These are phyloP conservation scores for Micromussa lordhowensis DNA, from an alignment of 92 coral and sea anemone genomes.

Conservation along the genomic window DNA sequence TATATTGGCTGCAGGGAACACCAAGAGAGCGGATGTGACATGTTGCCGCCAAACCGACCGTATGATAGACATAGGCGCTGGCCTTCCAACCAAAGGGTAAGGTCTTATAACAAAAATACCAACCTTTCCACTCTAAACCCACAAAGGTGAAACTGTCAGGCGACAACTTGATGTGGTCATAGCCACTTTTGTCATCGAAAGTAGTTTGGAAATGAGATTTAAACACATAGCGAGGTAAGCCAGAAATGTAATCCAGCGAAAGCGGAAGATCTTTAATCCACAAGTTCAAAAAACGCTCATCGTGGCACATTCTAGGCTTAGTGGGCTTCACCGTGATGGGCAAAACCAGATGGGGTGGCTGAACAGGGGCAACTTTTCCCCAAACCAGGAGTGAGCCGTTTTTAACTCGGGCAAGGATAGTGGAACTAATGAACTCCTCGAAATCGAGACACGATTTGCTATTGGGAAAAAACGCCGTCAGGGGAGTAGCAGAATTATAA, in stretches of 20 bases:
- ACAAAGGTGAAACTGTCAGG: not conserved
- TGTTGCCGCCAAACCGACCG: constrained; percentile 8
- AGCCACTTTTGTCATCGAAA: constrained; percentile 20
- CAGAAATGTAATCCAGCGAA: constrained; percentile 31
- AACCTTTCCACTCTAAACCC: not conserved
- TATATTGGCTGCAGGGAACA: constrained; percentile 18
- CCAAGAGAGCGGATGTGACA: constrained; percentile 3
- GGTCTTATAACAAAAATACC: not conserved
- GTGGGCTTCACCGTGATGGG: constrained; percentile 37
- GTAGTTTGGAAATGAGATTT: constrained; percentile 12
- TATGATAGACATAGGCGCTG: not conserved
- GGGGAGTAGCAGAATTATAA: not conserved
- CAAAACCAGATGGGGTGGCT: constrained; percentile 46
- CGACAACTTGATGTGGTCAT: constrained; percentile 13
- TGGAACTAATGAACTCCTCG: not conserved
- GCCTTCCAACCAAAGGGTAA: constrained; percentile 9
- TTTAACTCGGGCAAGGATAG: constrained; percentile 10
- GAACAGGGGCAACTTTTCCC: constrained; percentile 51
- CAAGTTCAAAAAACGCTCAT: constrained; percentile 12
- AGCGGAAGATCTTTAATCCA: constrained; percentile 34
- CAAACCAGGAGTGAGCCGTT: constrained; percentile 56
- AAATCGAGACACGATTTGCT: not conserved
- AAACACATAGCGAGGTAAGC: constrained; percentile 22
- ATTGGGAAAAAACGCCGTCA: not conserved
- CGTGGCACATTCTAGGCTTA: constrained; percentile 34